A percentile compares a stretch with the other conserved stretches of the same genome.
phyloP scores from a whole-genome alignment of 2,113 vertebrate species.

The Indicator maculatus region DNA sequence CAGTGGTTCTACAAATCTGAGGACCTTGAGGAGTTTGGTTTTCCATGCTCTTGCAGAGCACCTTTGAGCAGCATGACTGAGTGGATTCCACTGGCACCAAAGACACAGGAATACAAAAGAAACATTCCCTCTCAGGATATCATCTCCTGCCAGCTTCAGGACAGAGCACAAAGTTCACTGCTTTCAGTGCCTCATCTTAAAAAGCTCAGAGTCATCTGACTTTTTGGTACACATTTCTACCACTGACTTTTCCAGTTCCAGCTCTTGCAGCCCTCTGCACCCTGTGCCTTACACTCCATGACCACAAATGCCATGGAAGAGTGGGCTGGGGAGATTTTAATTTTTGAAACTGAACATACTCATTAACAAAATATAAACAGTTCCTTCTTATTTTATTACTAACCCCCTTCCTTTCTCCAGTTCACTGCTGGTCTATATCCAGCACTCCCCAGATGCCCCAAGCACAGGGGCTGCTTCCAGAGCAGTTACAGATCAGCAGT shows the following conservation, averaged over 20 bases:
- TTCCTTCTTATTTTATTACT: neutral
- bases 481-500: neutral
- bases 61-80: neutral
- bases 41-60: neutral
- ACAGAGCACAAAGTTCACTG: neutral
- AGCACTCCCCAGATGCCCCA: neutral
- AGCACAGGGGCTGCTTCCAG: neutral
- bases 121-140: neutral
- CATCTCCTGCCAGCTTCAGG: neutral
- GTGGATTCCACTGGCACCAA: neutral
- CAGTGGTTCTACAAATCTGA: neutral
- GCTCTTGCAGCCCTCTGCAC: neutral
- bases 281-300: neutral
- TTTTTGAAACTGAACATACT: neutral
- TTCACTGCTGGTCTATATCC: neutral
- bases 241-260: neutral
- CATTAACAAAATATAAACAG: neutral
- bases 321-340: neutral
- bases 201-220: neutral
- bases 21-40: neutral
- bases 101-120: neutral
- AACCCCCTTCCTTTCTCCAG: neutral
- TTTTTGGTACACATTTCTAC: neutral
- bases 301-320: neutral
- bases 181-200: neutral